phyloP scores from a whole-genome alignment of 2,888 invertebrate species.

The Anoncus sp. region DNA sequence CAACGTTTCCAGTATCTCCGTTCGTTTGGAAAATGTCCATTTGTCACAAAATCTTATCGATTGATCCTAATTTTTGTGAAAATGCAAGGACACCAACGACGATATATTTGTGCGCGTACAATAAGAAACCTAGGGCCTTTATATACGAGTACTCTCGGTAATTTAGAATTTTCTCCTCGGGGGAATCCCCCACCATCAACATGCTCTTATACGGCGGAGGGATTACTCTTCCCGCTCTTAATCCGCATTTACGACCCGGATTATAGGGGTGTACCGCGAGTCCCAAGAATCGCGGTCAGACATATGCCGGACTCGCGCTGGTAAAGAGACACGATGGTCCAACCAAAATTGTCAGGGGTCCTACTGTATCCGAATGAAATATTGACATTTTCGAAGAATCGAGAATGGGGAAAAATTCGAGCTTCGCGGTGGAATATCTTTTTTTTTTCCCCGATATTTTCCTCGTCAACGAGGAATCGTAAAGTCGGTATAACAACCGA shows the following conservation, averaged over 20 bases:
- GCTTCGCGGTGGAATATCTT: constrained; percentile 17
- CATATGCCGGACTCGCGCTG: too few relatives aligned
- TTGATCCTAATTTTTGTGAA: too few relatives aligned
- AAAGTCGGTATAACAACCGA: constrained; percentile 44
- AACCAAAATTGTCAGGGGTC: background rate
- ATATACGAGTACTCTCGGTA: too few relatives aligned
- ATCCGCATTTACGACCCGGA: constrained; percentile 34
- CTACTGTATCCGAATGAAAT: constrained; percentile 6
- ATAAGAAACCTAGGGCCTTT: too few relatives aligned
- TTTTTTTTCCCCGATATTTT: constrained; percentile 21
- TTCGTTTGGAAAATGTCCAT: too few relatives aligned
- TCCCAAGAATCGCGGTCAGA: background rate
- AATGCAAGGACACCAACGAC: too few relatives aligned
- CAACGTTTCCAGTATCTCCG: too few relatives aligned
- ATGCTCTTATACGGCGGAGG: background rate
- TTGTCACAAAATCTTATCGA: too few relatives aligned
- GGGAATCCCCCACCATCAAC: background rate
- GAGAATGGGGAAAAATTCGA: background rate
- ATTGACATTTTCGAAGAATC: constrained; percentile 4
- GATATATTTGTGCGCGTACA: too few relatives aligned
- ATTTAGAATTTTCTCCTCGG: constrained; percentile 3
- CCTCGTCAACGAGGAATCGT: constrained; percentile 10
- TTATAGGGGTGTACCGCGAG: background rate
- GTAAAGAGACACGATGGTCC: background rate
- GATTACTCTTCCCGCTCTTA: constrained; percentile 2